Percentiles rank a stretch among this genome's conserved stretches.
These are phyloP conservation scores for Heteropelma amictum DNA, from an alignment of 2,888 invertebrate genomes.

Conservation along the genomic window DNA sequence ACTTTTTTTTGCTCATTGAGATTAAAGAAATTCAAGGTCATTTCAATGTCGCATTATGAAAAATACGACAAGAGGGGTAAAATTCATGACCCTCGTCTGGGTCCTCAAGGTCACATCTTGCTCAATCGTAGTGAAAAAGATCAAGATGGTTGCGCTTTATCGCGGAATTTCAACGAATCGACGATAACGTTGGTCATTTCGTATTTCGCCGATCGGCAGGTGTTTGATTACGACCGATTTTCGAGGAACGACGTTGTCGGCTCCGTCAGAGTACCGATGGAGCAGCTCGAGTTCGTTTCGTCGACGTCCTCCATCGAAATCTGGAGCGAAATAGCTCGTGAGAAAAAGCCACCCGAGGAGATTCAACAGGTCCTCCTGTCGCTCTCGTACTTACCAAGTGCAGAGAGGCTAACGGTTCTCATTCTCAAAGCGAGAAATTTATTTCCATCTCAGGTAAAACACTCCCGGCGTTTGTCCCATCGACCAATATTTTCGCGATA, in stretches of 20 bases:
- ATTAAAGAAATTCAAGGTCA: no score
- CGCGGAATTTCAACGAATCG: not conserved
- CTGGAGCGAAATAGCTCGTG: constrained; percentile 92
- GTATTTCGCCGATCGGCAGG: constrained; percentile 65
- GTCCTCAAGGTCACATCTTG: no score
- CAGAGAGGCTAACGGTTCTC: constrained; percentile 90
- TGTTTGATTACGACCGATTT: constrained; percentile 84
- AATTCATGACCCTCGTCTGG: no score
- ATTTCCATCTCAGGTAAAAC: constrained; percentile 82
- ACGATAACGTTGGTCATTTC: not conserved
- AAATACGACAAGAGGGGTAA: no score
- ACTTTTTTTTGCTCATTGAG: no score
- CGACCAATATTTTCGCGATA: no score
- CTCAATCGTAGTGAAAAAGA: no score
- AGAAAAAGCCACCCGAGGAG: constrained; percentile 90
- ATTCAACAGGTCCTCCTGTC: constrained; percentile 90
- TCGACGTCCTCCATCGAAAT: constrained; percentile 88
- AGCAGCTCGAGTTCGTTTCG: constrained; percentile 88
- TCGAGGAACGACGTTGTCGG: constrained; percentile 94
- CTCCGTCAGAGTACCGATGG: constrained; percentile 88
- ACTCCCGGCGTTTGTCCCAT: not conserved
- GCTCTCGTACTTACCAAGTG: constrained; percentile 92
- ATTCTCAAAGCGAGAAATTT: constrained; percentile 92
- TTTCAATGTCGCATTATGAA: no score
- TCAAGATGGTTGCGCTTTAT: no score